A percentile compares a stretch with the other conserved stretches of the same genome.
Conservation (phyloP, 2,888 invertebrate genomes). For the Acrobasis consociella region DNA sequence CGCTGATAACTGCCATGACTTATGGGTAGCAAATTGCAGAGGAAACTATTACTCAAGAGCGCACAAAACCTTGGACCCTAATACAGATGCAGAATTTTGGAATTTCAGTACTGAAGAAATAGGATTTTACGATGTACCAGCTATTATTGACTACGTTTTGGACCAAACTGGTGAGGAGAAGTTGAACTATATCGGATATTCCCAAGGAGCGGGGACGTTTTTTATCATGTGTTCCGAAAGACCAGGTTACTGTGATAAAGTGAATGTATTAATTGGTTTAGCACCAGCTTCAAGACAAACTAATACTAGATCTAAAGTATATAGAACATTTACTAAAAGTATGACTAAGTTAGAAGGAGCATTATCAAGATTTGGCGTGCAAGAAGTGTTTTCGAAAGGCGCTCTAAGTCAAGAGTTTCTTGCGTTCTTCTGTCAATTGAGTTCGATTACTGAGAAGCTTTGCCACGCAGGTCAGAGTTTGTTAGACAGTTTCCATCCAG, state of each 20-base stretch:
- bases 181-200: slow-evolving; percentile 86
- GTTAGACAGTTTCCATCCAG: slow-evolving; percentile 53
- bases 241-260: slow-evolving; percentile 85
- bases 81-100: slow-evolving; percentile 76
- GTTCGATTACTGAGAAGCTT: slow-evolving; percentile 39
- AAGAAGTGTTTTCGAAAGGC: slow-evolving; percentile 57
- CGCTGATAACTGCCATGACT: slow-evolving; percentile 45
- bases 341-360: slow-evolving; percentile 39
- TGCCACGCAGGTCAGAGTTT: slow-evolving; percentile 43
- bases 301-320: slow-evolving; percentile 57
- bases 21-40: slow-evolving; percentile 56
- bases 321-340: slow-evolving; percentile 36
- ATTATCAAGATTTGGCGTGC: slow-evolving; percentile 40
- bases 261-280: slow-evolving; percentile 82
- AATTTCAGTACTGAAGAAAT: slow-evolving; percentile 89
- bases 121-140: slow-evolving; percentile 89
- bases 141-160: slow-evolving; percentile 66
- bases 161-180: slow-evolving; percentile 46
- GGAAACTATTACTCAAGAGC: slow-evolving; percentile 75
- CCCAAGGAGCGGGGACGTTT: slow-evolving; percentile 86
- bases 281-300: slow-evolving; percentile 84
- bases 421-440: slow-evolving; percentile 55
- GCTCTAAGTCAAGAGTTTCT: slow-evolving; percentile 49
- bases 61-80: slow-evolving; percentile 70
- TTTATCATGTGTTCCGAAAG: slow-evolving; percentile 85